Base-by-base conservation (phyloP, 1,140 invertebrate species). In the Drosophila neocordata region DNA sequence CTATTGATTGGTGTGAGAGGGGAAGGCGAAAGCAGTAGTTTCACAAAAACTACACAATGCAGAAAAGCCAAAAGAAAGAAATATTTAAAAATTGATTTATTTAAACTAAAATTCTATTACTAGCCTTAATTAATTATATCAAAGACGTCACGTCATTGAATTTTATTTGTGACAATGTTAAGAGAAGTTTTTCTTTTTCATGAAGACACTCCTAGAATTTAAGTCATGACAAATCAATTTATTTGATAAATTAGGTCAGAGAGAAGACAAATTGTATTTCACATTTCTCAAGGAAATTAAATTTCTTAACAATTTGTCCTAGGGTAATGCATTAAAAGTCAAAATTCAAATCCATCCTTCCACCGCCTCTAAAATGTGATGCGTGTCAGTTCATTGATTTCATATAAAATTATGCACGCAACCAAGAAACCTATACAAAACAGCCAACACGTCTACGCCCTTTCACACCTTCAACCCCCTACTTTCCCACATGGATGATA, bases 371-470 rank as follows among this genome's bases (percentile, higher is more conserved):
- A 13, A 13, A 52, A 75, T 34, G 38, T 34, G 52, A 51, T 20
- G 37, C 27, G 56, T 58, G 62, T 48, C 38, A 35, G 57, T 66
- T 74, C 63, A 85, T 84, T 77, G 82, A 81, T 87, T 85, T 77
- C 69, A 67, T 58, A 69, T 77, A 18, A 62, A 51, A 66, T 73
- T 1, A 31, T 31, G 59, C 63, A 69, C 71, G 71, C 73, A 67
- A 58, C n/a, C 22, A 20, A 24, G 37, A 68, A 58, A 57, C 69
- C 67, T 44, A 51, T 34, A 31, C 56, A 53, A 38, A 31, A 24
- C 13, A n/a, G 41, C 13, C 22, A 24, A 31, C 27, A 31, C 41
- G 41, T 48, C 41, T 48, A 48, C 41, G 41, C 41, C 41, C 41
- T 48, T 48, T 11, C 15, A 20, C 41, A 48, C 41, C 4, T n/a